These are phyloP conservation scores for Venustaconcha ellipsiformis DNA, from an alignment of 1,140 invertebrate genomes.

Conservation along the genomic window DNA sequence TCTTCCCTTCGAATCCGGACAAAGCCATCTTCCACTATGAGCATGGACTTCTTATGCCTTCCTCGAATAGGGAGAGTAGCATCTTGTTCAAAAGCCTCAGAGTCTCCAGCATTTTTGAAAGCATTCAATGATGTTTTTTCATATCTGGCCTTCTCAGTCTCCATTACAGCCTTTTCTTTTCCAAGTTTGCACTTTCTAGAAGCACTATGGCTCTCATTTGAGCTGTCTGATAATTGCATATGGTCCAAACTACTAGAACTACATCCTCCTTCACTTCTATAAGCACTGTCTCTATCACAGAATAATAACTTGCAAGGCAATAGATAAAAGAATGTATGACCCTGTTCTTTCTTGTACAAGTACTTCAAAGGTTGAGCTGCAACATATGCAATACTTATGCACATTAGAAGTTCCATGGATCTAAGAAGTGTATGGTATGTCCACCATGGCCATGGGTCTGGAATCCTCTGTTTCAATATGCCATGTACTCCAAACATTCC, in stretches of 20 bases:
- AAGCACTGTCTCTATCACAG: neutral
- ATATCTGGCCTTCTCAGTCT: too few species aligned
- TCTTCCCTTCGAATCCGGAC: conserved; percentile 27
- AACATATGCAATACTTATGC: conserved; percentile 85
- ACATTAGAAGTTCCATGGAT: conserved; percentile 85
- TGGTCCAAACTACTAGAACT: too few species aligned
- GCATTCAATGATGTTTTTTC: too few species aligned
- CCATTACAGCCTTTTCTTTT: too few species aligned
- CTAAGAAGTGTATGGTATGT: conserved; percentile 87
- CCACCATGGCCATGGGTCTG: conserved; percentile 86
- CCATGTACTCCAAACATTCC: conserved; percentile 81
- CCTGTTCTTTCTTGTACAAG: conserved; percentile 3
- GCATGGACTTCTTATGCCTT: conserved; percentile 25
- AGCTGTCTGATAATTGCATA: too few species aligned
- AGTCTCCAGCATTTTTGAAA: too few species aligned
- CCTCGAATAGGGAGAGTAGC: conserved; percentile 23
- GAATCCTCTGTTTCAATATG: conserved; percentile 63
- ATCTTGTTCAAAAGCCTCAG: neutral
- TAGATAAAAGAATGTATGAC: conserved; percentile 7
- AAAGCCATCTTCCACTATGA: conserved; percentile 32
- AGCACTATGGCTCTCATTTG: too few species aligned
- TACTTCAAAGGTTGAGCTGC: conserved; percentile 73
- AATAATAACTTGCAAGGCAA: conserved; percentile 23
- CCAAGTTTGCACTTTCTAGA: too few species aligned
- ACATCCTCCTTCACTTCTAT: too few species aligned